Evolutionary conservation across 2,113 vertebrate genomes (phyloP), one percentile per base, ranked within the genome.

Genomic region (Scopus umbretta): DNA sequence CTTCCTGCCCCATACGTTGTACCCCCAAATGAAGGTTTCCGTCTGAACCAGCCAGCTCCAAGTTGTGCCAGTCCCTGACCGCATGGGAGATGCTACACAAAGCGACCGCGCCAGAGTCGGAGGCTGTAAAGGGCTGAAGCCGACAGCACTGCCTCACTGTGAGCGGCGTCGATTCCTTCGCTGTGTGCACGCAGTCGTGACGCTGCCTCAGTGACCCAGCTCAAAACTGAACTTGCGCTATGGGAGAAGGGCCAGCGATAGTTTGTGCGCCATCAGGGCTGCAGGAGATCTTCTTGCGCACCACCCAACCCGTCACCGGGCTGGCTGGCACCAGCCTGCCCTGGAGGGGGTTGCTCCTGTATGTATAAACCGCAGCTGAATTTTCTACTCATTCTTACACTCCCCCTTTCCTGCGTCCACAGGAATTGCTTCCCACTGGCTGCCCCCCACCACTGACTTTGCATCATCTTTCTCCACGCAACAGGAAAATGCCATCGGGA

Each of bases 91-190:
- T 2, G 49, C 38, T 38, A 16, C 63, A 6, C 58, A 13, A 17
- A 65, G 66, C 1, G 16, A 16, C 72, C 32, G 61, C 0, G 0
- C 21, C 0, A 1, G 21, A 12, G 10, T 9, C 2, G 0, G 49
- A 36, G 56, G 80, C 40, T 1, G 0, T 4, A 4, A 65, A 11
- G 59, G 36, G 38, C 83, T 22, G 15, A 4, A 52, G 38, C 49
- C 4, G 1, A 9, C 2, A 14, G 32, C 83, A 16, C 45, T 17
- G 72, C 78, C 71, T 16, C 52, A 16, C 36, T 1, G 7, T 2
- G 71, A 53, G 74, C 13, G 3, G 29, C 3, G 10, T 42, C 14
- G 30, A 14, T 59, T 36, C 65, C 49, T 65, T 65, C 5, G 5
- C 49, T 65, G 61, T 5, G 3, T 16, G 22, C 34, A 12, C 7